Evolutionary conservation across 2,888 invertebrate species (phyloP).

Genomic region (Cepaea hortensis): DNA sequence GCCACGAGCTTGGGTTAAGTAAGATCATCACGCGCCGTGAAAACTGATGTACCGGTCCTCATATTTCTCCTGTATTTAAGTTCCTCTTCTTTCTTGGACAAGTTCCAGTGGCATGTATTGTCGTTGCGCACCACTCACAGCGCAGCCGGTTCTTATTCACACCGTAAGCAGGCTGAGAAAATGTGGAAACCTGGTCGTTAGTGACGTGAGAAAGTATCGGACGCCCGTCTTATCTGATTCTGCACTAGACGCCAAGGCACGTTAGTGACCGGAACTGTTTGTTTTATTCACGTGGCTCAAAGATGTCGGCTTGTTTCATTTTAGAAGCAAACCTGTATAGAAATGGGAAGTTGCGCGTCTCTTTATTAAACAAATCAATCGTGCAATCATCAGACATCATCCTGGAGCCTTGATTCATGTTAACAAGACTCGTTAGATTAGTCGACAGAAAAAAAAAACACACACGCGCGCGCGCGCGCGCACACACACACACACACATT

Average conservation of each 20-base stretch:
- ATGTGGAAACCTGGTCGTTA: background rate
- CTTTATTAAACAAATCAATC: background rate
- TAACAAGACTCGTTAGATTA: no score
- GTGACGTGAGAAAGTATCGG: slow-evolving; percentile 36
- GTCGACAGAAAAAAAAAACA: no score
- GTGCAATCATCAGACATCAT: no score
- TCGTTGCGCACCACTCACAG: background rate
- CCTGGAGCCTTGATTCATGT: no score
- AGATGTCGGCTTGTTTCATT: background rate
- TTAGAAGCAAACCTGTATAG: background rate
- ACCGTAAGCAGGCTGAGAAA: background rate
- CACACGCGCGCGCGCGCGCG: no score
- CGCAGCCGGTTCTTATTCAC: background rate
- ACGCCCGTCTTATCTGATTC: slow-evolving; percentile 26
- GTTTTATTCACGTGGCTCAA: background rate
- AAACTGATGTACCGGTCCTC: slow-evolving; percentile 5
- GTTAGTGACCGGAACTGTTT: slow-evolving; percentile 13
- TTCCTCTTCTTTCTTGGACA: background rate
- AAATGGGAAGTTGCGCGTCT: background rate
- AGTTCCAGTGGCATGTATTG: background rate
- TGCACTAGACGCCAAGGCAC: background rate
- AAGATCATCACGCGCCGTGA: background rate
- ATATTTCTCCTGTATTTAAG: background rate
- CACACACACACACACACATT: no score
- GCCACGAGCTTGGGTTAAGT: slow-evolving; percentile 13